Conservation (phyloP, 2,888 invertebrate genomes). For the Adelognathus sp. region DNA sequence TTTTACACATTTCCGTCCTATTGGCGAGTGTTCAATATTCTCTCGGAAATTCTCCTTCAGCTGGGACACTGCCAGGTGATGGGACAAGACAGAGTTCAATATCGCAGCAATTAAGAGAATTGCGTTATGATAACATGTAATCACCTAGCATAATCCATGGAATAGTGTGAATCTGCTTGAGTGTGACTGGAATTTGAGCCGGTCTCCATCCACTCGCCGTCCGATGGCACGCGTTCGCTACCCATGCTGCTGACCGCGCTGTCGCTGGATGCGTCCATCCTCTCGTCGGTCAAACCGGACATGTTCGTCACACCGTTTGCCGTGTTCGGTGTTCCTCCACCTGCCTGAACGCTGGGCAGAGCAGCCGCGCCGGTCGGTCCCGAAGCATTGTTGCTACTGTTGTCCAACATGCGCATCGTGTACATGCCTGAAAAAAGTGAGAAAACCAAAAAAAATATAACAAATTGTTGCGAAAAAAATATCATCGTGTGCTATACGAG, state of each 20-base stretch:
- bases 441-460: not conserved
- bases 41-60: too few species aligned
- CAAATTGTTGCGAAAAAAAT: constrained; percentile 6
- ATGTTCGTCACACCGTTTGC: constrained; percentile 79
- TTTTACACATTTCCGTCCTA: too few species aligned
- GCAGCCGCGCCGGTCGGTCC: constrained; percentile 75
- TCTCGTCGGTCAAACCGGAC: constrained; percentile 83
- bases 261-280: constrained; percentile 93
- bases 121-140: constrained; percentile 15
- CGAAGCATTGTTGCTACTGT: constrained; percentile 77
- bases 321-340: constrained; percentile 78
- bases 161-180: constrained; percentile 84
- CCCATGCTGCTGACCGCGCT: constrained; percentile 97
- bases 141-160: constrained; percentile 86
- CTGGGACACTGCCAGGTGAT: too few species aligned
- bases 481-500: not conserved
- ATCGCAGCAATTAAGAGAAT: not conserved
- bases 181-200: constrained; percentile 91
- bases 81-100: too few species aligned
- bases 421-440: constrained; percentile 87
- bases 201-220: constrained; percentile 94
- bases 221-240: constrained; percentile 94
- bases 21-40: too few species aligned
- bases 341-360: constrained; percentile 75
- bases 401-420: constrained; percentile 92